Percentiles rank a stretch among this genome's conserved stretches.
These are phyloP conservation scores for Andrena trimmerana DNA, from an alignment of 2,888 invertebrate species.

Conservation along the genomic window DNA sequence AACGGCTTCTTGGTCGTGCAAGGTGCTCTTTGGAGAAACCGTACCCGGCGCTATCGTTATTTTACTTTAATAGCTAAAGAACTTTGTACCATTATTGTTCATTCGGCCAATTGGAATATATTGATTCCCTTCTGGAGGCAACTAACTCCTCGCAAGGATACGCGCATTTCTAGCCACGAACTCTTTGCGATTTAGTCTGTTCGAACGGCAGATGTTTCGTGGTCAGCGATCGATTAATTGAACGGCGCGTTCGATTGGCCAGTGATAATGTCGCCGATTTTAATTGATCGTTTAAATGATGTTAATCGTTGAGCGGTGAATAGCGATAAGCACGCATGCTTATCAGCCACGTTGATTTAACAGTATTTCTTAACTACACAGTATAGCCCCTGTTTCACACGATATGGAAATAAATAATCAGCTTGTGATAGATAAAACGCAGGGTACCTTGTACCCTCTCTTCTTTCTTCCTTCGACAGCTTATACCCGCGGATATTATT, in stretches of 20 bases:
- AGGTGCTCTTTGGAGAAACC: constrained; percentile 47
- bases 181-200: background rate
- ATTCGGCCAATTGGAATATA: background rate
- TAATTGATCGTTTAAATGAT: constrained; percentile 17
- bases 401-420: constrained; percentile 55
- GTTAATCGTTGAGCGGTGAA: constrained; percentile 24
- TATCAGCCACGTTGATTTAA: constrained; percentile 43
- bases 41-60: constrained; percentile 22
- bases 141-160: constrained; percentile 9
- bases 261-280: constrained; percentile 27
- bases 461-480: constrained; percentile 22
- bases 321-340: constrained; percentile 39
- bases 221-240: constrained; percentile 25
- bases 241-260: constrained; percentile 21
- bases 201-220: constrained; percentile 4
- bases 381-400: constrained; percentile 43
- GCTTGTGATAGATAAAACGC: constrained; percentile 48
- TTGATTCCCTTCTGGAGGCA: background rate
- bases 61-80: constrained; percentile 14
- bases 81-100: constrained; percentile 9
- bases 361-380: constrained; percentile 48
- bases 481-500: constrained; percentile 18
- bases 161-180: background rate
- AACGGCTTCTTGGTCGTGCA: constrained; percentile 32
- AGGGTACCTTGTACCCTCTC: constrained; percentile 28